phyloP scores from a whole-genome alignment of 2,113 vertebrate species.

The Leptobrachium ailaonicum region DNA sequence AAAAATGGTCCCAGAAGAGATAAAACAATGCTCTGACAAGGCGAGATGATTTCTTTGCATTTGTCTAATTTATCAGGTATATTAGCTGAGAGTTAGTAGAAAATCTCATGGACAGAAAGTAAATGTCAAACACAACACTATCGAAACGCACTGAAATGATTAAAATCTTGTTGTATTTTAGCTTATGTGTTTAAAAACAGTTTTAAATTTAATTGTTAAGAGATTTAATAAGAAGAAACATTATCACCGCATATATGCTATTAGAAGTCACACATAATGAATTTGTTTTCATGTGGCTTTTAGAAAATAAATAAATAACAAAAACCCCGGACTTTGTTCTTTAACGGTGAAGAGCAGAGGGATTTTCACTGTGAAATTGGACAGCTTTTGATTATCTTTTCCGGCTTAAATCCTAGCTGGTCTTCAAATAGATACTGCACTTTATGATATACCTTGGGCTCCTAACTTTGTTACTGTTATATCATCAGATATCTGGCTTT shows the following conservation, averaged over 20 bases:
- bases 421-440: slow-evolving; percentile 31
- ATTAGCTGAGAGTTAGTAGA: no score
- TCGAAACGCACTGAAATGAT: no score
- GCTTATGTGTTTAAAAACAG: slow-evolving; percentile 33
- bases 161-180: slow-evolving; percentile 37
- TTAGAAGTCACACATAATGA: background rate
- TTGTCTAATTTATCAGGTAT: no score
- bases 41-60: slow-evolving; percentile 54
- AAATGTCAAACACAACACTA: no score
- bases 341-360: background rate
- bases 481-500: slow-evolving; percentile 28
- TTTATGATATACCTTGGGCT: slow-evolving; percentile 21
- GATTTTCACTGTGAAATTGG: slow-evolving; percentile 8
- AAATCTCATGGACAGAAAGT: no score
- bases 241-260: background rate
- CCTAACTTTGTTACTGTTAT: slow-evolving; percentile 21
- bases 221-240: background rate
- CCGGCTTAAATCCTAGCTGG: slow-evolving; percentile 17
- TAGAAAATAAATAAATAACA: slow-evolving; percentile 1
- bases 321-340: slow-evolving; percentile 17
- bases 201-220: background rate
- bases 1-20: slow-evolving; percentile 58
- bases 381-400: slow-evolving; percentile 21
- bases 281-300: background rate
- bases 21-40: slow-evolving; percentile 60